Evolutionary conservation across 1,140 invertebrate species (phyloP).

Genomic region (Drosophila ambigua): DNA sequence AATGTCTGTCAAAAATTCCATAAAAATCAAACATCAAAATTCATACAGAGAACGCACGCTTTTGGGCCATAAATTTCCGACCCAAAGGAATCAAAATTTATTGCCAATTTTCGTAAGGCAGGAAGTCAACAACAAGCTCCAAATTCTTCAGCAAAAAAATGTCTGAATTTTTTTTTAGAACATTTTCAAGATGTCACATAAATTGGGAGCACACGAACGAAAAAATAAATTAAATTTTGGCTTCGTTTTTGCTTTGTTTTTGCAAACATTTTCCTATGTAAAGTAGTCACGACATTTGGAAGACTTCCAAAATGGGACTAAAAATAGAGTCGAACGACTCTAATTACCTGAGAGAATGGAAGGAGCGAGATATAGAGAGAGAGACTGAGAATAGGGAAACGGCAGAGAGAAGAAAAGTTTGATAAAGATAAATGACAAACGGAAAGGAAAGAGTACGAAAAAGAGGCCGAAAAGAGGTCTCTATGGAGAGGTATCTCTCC

Average conservation of each 20-base stretch:
- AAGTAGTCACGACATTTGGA: constrained; percentile 76
- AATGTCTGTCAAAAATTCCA: neutral
- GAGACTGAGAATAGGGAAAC: constrained; percentile 11
- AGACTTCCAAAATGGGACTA: constrained; percentile 64
- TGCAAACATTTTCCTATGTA: constrained; percentile 58
- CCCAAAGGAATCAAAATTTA: constrained; percentile 18
- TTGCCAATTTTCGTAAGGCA: constrained; percentile 26
- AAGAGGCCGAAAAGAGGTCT: neutral
- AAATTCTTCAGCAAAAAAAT: neutral
- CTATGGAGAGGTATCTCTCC: constrained; percentile 13
- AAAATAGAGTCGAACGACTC: constrained; percentile 40
- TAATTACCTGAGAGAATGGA: constrained; percentile 2
- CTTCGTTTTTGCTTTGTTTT: constrained; percentile 34
- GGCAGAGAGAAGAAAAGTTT: neutral
- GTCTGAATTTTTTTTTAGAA: constrained; percentile 5
- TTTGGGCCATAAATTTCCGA: constrained; percentile 23
- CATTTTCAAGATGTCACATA: constrained; percentile 66
- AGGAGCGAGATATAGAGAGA: constrained; percentile 7
- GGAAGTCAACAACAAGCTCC: constrained; percentile 40
- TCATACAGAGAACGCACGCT: too few species aligned
- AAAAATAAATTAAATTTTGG: constrained; percentile 28
- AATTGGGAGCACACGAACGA: constrained; percentile 60
- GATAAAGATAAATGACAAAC: constrained; percentile 53
- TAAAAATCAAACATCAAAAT: too few species aligned
- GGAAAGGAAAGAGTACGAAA: constrained; percentile 35